phyloP scores from a whole-genome alignment of 2,888 invertebrate species.

The Chydorus sphaericus region DNA sequence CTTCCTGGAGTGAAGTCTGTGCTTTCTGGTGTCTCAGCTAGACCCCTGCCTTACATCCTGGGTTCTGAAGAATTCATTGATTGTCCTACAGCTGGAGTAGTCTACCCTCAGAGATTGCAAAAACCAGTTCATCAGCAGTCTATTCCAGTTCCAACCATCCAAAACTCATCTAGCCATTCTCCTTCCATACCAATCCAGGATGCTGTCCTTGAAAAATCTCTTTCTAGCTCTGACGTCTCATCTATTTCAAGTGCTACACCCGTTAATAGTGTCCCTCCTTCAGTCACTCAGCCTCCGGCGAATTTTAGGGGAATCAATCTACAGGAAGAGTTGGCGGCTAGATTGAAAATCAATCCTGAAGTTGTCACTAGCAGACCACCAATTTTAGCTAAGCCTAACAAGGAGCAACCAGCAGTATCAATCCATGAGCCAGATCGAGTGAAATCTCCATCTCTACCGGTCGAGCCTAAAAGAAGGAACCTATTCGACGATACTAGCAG shows the following conservation, averaged over 20 bases:
- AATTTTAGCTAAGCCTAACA: no score
- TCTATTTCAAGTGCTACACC: not conserved
- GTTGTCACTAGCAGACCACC: not conserved
- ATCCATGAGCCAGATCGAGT: no score
- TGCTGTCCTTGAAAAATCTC: no score
- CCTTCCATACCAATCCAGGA: not conserved
- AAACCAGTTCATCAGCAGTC: not conserved
- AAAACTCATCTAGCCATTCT: not conserved
- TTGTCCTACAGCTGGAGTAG: slow-evolving; percentile 1
- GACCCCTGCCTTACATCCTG: slow-evolving; percentile 9
- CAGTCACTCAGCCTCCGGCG: not conserved
- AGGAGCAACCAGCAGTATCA: no score
- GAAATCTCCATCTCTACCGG: no score
- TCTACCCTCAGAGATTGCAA: no score
- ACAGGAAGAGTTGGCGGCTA: not conserved
- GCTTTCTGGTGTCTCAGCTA: not conserved
- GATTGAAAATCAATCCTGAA: not conserved
- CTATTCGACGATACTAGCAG: not conserved
- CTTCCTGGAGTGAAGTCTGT: not conserved
- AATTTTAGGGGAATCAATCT: not conserved
- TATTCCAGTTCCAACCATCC: not conserved
- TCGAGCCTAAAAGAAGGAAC: not conserved
- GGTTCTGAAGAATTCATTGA: slow-evolving; percentile 7
- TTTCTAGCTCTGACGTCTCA: not conserved
- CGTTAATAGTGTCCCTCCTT: no score